These are phyloP conservation scores for Zosterops borbonicus DNA, from an alignment of 2,113 vertebrate species.

Conservation along the genomic window DNA sequence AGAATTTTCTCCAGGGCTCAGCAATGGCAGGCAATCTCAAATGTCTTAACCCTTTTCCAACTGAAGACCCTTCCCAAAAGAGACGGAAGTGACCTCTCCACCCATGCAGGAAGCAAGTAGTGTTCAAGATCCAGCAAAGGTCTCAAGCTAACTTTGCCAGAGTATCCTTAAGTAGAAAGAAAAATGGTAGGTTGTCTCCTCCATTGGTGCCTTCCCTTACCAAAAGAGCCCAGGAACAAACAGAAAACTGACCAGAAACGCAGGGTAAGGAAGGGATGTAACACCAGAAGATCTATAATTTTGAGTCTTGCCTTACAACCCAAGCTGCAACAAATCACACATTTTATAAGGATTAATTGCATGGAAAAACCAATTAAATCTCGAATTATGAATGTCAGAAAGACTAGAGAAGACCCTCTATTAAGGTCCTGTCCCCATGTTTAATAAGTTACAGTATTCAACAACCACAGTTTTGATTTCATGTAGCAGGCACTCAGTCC, in stretches of 20 bases:
- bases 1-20: background rate
- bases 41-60: background rate
- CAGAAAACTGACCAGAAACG: background rate
- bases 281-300: background rate
- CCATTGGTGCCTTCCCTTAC: background rate
- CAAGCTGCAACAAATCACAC: background rate
- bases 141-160: background rate
- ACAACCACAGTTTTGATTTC: background rate
- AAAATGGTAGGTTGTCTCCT: background rate
- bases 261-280: rapidly evolving
- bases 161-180: background rate
- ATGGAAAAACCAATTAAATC: background rate
- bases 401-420: background rate
- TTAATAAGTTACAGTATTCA: background rate
- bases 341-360: background rate
- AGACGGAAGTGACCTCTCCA: background rate
- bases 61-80: background rate
- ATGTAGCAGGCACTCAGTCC: background rate
- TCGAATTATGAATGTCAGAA: background rate
- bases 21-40: background rate
- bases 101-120: background rate
- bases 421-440: background rate
- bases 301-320: background rate
- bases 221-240: background rate
- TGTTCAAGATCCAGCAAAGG: background rate